phyloP scores from a whole-genome alignment of 2,797 vertebrate species.

The Lophotriccus pileatus region DNA sequence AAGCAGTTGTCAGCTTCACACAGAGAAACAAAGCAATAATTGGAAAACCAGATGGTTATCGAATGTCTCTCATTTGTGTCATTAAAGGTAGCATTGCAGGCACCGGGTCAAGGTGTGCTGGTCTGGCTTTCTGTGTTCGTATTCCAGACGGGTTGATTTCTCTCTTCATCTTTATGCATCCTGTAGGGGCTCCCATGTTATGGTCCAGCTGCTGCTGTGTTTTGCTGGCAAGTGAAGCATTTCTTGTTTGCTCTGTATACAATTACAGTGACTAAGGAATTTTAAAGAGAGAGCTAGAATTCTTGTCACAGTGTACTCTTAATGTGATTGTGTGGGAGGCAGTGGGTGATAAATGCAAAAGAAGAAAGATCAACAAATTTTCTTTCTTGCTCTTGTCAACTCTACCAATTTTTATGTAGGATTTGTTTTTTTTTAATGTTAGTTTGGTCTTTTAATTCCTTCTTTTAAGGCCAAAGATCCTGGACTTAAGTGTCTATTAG shows the following conservation, averaged over 20 bases:
- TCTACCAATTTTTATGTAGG: background rate
- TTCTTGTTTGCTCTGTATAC: background rate
- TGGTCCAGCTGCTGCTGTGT: background rate
- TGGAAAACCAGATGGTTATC: background rate
- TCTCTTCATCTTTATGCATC: background rate
- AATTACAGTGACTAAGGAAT: background rate
- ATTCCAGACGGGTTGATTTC: background rate
- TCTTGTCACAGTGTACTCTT: background rate
- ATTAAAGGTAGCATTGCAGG: background rate
- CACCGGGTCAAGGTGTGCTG: background rate
- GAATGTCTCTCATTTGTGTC: background rate
- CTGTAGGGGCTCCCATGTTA: background rate
- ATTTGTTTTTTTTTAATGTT: background rate
- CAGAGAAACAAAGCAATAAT: background rate
- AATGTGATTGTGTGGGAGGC: background rate
- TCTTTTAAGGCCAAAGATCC: background rate
- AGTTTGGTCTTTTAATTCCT: background rate
- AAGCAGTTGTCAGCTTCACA: background rate
- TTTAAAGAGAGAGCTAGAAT: background rate
- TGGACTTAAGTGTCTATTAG: background rate
- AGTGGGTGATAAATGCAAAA: background rate
- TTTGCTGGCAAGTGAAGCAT: background rate
- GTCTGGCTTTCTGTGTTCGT: background rate
- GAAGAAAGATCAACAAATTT: background rate
- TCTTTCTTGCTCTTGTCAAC: background rate